Percentiles rank a stretch among this genome's conserved stretches.
Evolutionary conservation across 2,113 vertebrate genomes (phyloP).

Genomic region (Vulpes lagopus): DNA sequence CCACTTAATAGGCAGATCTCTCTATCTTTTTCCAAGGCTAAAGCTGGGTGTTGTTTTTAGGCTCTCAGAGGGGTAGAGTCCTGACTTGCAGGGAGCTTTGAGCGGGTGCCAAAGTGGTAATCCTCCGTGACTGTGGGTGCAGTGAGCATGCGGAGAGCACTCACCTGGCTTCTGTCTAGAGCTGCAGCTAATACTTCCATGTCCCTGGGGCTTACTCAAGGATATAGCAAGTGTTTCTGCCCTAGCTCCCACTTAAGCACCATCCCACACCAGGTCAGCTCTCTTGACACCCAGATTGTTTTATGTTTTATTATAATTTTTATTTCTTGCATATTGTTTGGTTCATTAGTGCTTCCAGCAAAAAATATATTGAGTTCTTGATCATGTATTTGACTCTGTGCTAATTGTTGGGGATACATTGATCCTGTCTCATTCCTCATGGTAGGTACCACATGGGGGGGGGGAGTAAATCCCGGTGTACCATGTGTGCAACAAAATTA

Average conservation of each 20-base stretch:
- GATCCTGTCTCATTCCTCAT: too few relatives aligned
- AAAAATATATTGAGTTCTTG: too few relatives aligned
- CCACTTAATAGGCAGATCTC: constrained; percentile 60
- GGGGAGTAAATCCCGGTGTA: rapidly evolving
- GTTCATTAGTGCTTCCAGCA: not conserved
- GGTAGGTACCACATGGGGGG: not conserved
- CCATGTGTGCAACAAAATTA: rapidly evolving
- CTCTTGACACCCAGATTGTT: not conserved
- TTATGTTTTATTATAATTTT: not conserved
- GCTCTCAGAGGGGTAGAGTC: constrained; percentile 82
- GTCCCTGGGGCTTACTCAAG: not conserved
- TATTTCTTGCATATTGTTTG: not conserved
- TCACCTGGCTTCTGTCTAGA: constrained; percentile 79
- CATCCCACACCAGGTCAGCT: too few relatives aligned
- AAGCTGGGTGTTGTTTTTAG: constrained; percentile 78
- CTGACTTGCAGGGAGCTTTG: constrained; percentile 85
- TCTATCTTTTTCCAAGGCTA: constrained; percentile 58
- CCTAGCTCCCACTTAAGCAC: not conserved
- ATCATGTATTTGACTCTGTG: not conserved
- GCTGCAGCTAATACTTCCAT: not conserved
- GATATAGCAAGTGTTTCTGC: not conserved
- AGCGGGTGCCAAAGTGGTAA: constrained; percentile 83
- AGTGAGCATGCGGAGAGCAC: not conserved
- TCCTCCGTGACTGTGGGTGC: constrained; percentile 65
- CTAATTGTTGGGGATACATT: not conserved